Evolutionary conservation across 2,113 vertebrate genomes (phyloP).

Genomic region (Herpailurus yagouaroundi): DNA sequence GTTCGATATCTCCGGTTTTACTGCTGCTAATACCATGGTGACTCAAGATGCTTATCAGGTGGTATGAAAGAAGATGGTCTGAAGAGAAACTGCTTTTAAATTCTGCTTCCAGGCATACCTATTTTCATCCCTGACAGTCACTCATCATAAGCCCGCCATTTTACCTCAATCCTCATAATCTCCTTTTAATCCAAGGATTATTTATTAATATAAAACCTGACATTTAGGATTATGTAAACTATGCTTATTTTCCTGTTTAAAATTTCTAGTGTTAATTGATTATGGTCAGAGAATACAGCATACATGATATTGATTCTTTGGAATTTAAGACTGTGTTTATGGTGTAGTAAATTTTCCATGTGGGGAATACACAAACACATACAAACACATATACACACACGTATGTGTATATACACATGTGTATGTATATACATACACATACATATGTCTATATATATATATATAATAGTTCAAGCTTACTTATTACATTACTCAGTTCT

Average conservation of each 20-base stretch:
- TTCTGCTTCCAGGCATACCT: slow-evolving; percentile 27
- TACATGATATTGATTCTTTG: background rate
- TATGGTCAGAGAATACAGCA: background rate
- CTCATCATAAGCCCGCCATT: too few species aligned
- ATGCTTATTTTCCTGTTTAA: background rate
- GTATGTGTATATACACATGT: background rate
- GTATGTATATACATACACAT: background rate
- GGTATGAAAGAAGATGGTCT: background rate
- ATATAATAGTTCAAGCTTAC: background rate
- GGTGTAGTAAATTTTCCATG: background rate
- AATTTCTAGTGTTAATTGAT: background rate
- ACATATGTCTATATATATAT: background rate
- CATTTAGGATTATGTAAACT: background rate
- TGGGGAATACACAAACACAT: background rate
- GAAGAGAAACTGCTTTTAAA: slow-evolving; percentile 1
- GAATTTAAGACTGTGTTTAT: background rate
- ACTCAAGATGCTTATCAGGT: background rate
- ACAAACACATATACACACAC: background rate
- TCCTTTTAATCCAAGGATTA: background rate
- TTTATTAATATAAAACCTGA: background rate
- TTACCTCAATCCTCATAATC: background rate
- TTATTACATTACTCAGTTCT: background rate
- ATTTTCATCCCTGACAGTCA: slow-evolving; percentile 49
- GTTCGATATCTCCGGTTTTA: slow-evolving; percentile 48
- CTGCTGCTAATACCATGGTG: slow-evolving; percentile 52